Conservation (phyloP, 1,140 invertebrate genomes). For the Sarcophaga bullata region DNA sequence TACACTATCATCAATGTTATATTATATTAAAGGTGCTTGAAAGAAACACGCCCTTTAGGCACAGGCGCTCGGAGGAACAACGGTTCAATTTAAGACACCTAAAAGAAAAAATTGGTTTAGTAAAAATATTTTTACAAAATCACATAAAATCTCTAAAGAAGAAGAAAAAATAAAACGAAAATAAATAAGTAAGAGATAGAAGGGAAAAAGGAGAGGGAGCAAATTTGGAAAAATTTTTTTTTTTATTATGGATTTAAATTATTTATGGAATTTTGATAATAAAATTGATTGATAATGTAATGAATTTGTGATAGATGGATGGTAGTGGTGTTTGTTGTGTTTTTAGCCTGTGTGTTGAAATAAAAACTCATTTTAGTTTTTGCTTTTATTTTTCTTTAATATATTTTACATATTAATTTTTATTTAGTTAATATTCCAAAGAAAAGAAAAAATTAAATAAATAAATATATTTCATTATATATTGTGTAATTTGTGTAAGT, state of each 20-base stretch:
- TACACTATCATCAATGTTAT: too few relatives aligned
- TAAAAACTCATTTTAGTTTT: constrained; percentile 12
- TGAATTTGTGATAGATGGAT: neutral
- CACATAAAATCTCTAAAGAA: neutral
- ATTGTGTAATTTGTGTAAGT: constrained; percentile 6
- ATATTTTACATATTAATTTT: constrained; percentile 30
- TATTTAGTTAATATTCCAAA: neutral
- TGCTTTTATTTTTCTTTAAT: constrained; percentile 22
- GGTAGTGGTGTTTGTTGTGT: neutral
- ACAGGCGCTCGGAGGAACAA: neutral
- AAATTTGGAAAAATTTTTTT: neutral
- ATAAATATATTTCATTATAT: too few relatives aligned
- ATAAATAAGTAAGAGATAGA: neutral
- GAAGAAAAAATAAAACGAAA: neutral
- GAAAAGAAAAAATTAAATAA: neutral
- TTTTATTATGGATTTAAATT: too few relatives aligned
- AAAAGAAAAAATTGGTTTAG: constrained; percentile 43
- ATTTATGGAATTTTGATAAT: too few relatives aligned
- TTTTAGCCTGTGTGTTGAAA: neutral
- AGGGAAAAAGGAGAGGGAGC: neutral
- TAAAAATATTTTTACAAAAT: constrained; percentile 35
- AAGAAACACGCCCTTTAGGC: constrained; percentile 1
- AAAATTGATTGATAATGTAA: too few relatives aligned
- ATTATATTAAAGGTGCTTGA: constrained; percentile 9
- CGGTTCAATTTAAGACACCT: constrained; percentile 29